A percentile compares a stretch with the other conserved stretches of the same genome.
phyloP scores from a whole-genome alignment of 2,113 vertebrate genomes.

The Crypturellus undulatus region DNA sequence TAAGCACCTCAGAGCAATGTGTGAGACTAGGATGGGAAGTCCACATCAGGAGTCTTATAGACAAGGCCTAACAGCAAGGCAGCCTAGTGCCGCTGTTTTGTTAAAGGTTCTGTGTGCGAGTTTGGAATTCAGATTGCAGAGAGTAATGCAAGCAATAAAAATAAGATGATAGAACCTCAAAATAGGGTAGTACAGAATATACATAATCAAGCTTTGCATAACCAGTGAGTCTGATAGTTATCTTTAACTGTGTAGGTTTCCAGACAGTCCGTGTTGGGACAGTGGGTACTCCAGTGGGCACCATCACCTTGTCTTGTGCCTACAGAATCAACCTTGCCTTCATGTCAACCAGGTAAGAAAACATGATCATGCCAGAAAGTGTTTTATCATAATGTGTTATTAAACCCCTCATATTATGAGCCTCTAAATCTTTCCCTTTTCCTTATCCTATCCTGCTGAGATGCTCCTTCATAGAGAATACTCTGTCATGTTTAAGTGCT shows the following conservation, averaged over 20 bases:
- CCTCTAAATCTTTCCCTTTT: background rate
- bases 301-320: constrained; percentile 95
- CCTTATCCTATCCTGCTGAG: background rate
- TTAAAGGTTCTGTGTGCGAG: fast-evolving
- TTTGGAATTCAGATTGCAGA: background rate
- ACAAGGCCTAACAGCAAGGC: background rate
- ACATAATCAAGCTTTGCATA: background rate
- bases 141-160: background rate
- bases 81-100: background rate
- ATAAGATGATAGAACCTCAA: background rate
- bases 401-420: background rate
- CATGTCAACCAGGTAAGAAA: constrained; percentile 93
- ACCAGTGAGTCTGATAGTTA: background rate
- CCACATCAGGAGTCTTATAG: background rate
- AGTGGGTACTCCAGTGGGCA: constrained; percentile 94
- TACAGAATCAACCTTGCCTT: constrained; percentile 98
- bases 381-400: background rate
- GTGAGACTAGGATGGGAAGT: background rate
- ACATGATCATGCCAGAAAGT: background rate
- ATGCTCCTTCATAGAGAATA: background rate
- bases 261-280: constrained; percentile 96
- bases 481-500: background rate
- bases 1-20: background rate
- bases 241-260: constrained; percentile 84
- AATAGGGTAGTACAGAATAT: background rate